These are phyloP conservation scores for Poeciliopsis retropinna DNA, from an alignment of 2,113 vertebrate genomes.

Conservation along the genomic window DNA sequence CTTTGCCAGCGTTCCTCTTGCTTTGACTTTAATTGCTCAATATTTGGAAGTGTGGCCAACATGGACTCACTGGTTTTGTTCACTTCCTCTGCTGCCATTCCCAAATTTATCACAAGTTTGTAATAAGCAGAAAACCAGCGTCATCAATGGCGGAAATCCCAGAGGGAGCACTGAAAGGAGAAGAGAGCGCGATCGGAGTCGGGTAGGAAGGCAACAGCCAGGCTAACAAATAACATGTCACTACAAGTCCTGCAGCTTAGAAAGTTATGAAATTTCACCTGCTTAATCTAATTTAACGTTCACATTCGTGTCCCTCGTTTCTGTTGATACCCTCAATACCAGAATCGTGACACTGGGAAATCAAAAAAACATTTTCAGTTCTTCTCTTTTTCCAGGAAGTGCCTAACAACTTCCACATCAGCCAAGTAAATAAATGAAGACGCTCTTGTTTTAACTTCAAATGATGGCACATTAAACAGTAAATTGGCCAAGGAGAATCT, in stretches of 20 bases:
- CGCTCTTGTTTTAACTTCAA: not conserved
- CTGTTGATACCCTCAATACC: not conserved
- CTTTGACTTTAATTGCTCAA: too few species aligned
- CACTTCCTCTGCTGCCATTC: too few species aligned
- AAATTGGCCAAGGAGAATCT: not conserved
- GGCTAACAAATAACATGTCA: not conserved
- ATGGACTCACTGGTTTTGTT: too few species aligned
- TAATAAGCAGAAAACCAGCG: too few species aligned
- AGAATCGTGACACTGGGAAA: not conserved
- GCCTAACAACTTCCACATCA: not conserved
- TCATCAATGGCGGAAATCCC: too few species aligned
- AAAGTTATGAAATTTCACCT: not conserved
- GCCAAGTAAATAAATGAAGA: not conserved
- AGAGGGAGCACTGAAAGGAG: too few species aligned
- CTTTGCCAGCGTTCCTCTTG: too few species aligned
- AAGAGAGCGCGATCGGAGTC: too few species aligned
- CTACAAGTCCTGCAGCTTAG: not conserved
- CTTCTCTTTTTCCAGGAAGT: not conserved
- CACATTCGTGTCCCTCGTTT: not conserved
- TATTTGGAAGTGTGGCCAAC: too few species aligned
- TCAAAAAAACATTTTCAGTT: not conserved
- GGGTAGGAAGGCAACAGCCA: too few species aligned
- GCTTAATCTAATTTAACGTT: not conserved
- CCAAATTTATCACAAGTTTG: too few species aligned
- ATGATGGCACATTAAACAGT: not conserved